Evolutionary conservation across 1,140 invertebrate genomes (phyloP), one percentile per base, ranked within the genome.

Genomic region (Ceratoteleas bidentatus): DNA sequence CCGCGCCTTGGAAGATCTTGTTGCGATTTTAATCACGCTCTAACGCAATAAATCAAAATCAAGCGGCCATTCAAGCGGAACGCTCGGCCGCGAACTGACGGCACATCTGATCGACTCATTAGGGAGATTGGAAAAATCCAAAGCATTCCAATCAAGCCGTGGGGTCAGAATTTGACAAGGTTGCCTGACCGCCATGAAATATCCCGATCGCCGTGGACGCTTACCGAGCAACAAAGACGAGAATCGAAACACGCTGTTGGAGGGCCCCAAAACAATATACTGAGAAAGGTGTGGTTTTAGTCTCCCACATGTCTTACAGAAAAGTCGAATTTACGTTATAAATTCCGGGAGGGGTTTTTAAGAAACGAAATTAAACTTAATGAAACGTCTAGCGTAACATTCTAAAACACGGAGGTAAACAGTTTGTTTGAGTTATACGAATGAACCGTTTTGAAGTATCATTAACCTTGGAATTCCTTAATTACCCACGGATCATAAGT

Each of bases 191-290:
- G n/a, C 10, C 10, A 11, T 45, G 43, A 45, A 13, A 13, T n/a
- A 45, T 45, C 43, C 43, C 11, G 3, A 33, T 0, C n/a, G 3
- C 6, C 52, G 7, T 6, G 10, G 11, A 53, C 10, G 24, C 10
- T 33, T 3, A 32, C 7, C 10, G 52, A 33, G 32, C 6, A 53
- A 53, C 62, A 77, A 70, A 70, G 66, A 47, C 56, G 15, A 65
- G 11, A 72, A 56, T 14, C 53, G n/a, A 72, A 79, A 66, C 38
- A 50, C 53, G 24, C 34, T 14, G 54, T 72, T 60, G 72, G 65
- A 60, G 66, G 38, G 49, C 47, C 32, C 61, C 32, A 56, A 61
- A 65, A 69, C 45, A 68, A 58, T 68, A 61, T 43, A 68, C 38
- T 58, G 45, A 34, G 24, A 4, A 24, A 24, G 24, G 24, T 4